Percentiles rank a stretch among this genome's conserved stretches.
Evolutionary conservation across 2,113 vertebrate species (phyloP).

Genomic region (Gambusia affinis): DNA sequence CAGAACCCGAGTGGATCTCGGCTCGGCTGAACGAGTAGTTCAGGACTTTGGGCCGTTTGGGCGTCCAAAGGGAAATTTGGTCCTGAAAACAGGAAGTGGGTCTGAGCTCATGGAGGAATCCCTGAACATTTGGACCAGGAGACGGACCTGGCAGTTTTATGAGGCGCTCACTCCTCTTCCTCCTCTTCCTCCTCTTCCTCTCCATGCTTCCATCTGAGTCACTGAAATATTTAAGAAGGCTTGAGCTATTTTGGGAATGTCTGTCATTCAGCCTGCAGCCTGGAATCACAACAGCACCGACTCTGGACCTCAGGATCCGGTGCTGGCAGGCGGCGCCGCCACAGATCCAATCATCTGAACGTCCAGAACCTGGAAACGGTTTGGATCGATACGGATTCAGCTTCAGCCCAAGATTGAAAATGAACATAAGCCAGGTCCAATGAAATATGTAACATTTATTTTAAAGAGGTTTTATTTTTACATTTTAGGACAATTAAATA

Average conservation of each 20-base stretch:
- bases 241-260: conserved; percentile 69
- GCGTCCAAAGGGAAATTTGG: neutral
- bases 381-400: too few species aligned
- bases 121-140: neutral
- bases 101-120: neutral
- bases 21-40: neutral
- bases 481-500: too few species aligned
- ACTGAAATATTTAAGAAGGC: conserved; percentile 79
- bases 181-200: conserved; percentile 11
- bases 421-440: too few species aligned
- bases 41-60: neutral
- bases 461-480: too few species aligned
- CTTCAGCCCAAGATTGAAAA: too few species aligned
- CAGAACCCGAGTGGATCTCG: conserved; percentile 8
- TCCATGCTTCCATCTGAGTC: conserved; percentile 58
- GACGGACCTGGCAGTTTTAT: neutral
- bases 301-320: neutral
- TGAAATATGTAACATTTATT: too few species aligned
- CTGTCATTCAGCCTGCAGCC: conserved; percentile 36
- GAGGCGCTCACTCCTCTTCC: neutral
- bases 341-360: neutral
- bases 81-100: neutral
- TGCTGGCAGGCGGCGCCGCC: too few species aligned
- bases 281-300: neutral
- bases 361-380: too few species aligned